phyloP scores from a whole-genome alignment of 2,113 vertebrate species.

The Elanus axillaris region DNA sequence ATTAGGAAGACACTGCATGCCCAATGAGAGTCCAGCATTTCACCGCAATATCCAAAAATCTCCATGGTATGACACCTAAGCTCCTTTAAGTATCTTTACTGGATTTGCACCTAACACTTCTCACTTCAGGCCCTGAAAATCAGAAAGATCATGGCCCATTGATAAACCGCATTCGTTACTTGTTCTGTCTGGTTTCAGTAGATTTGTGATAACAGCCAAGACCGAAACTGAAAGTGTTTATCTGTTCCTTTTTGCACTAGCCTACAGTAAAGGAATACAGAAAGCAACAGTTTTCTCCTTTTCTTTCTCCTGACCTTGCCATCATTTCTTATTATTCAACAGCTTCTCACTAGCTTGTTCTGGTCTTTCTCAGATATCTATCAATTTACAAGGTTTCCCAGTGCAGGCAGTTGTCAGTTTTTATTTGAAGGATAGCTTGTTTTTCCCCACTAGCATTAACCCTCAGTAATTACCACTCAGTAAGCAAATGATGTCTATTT shows the following conservation, averaged over 20 bases:
- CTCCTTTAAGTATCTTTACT: not conserved
- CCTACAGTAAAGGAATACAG: not conserved
- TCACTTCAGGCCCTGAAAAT: not conserved
- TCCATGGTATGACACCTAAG: rapidly evolving
- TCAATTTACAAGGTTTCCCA: not conserved
- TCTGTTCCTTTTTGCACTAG: not conserved
- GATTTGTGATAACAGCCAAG: not conserved
- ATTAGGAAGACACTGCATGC: not conserved
- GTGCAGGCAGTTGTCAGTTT: not conserved
- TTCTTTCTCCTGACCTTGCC: not conserved
- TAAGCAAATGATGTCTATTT: not conserved
- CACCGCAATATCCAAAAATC: not conserved
- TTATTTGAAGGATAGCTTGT: not conserved
- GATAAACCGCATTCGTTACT: not conserved
- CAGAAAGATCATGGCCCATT: not conserved
- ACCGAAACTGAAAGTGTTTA: rapidly evolving
- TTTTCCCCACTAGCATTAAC: rapidly evolving
- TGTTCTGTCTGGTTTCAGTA: not conserved
- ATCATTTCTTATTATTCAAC: not conserved
- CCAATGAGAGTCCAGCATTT: not conserved
- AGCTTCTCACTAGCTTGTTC: not conserved
- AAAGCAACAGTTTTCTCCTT: not conserved
- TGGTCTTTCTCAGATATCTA: not conserved
- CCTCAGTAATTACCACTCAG: not conserved
- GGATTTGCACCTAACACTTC: not conserved